Base-by-base conservation (phyloP, 2,888 invertebrate genomes). In the Lasioglossum malachurum region DNA sequence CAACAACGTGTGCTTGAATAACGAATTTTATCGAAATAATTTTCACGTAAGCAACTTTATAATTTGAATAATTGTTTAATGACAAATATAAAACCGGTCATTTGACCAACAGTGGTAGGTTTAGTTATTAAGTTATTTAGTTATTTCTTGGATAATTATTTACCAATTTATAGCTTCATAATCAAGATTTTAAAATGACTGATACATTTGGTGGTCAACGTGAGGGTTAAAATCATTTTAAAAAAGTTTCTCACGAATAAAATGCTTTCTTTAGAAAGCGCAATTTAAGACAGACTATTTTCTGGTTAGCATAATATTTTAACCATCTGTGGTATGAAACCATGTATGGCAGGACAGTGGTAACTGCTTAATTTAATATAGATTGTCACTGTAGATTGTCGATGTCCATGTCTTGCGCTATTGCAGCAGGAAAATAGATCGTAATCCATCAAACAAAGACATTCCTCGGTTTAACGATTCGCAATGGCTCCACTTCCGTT, bases 371-470 rank as follows among this genome's bases (percentile, higher is more conserved):
- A 64, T 64, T 64, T 64, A 27, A 31, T 14, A 31, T 31, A 7
- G 31, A 19, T 35, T 64, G 35, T 31, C 31, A 16, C 31, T 14
- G 31, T 19, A 31, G 64, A 31, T 35, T 64, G 19, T 31, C 31
- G 4, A 19, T 14, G 64, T 31, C 2, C 64, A 19, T 31, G 19
- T 57, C 57, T n/a, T 4, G 64, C 1, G 16, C 2, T 19, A 35
- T 64, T 19, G 38, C 69, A 69, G 38, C 38, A 38, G 8, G 35
- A 35, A 38, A 35, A 69, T 19, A 69, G 69, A 69, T 69, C 23
- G 38, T 38, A 69, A 69, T 69, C 38, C 69, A 38, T 69, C 69
- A 69, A 69, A 69, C 69, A 69, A 69, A 69, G 69, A 69, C 69
- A 69, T 69, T 69, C 69, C 38, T 23, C 23, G 23, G 8, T 35